Conservation (phyloP, 2,888 invertebrate species). For the Belgica antarctica region DNA sequence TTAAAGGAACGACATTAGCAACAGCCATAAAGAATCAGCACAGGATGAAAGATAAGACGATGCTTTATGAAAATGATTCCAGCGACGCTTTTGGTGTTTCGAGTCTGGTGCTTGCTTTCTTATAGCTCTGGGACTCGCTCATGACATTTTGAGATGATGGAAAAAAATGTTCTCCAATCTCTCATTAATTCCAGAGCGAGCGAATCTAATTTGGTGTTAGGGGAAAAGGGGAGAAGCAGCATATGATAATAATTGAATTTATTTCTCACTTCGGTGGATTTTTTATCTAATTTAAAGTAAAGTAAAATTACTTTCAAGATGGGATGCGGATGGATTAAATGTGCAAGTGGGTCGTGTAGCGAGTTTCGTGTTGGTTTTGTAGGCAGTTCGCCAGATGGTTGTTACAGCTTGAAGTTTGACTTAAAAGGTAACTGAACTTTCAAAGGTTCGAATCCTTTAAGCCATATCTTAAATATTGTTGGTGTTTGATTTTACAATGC, state of each 20-base stretch:
- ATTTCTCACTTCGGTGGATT: background rate
- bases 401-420: too few relatives aligned
- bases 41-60: conserved; percentile 41
- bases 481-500: too few relatives aligned
- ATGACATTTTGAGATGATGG: background rate
- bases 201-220: background rate
- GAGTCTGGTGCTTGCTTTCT: background rate
- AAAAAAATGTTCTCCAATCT: conserved; percentile 13
- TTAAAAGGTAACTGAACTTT: too few relatives aligned
- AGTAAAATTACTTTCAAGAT: conserved; percentile 6
- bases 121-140: conserved; percentile 4
- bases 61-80: conserved; percentile 38
- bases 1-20: conserved; percentile 29
- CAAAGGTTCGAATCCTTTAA: too few relatives aligned
- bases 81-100: background rate
- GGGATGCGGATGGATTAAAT: too few relatives aligned
- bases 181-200: conserved; percentile 8
- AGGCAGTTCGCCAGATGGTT: too few relatives aligned
- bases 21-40: conserved; percentile 32
- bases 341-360: too few relatives aligned
- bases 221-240: conserved; percentile 14
- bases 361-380: too few relatives aligned
- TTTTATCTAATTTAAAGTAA: too few relatives aligned
- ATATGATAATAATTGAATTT: conserved; percentile 38
- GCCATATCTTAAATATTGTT: too few relatives aligned